A percentile compares a stretch with the other conserved stretches of the same genome.
These are phyloP conservation scores for Malthinus seriepunctatus DNA, from an alignment of 2,888 invertebrate genomes.

Conservation along the genomic window DNA sequence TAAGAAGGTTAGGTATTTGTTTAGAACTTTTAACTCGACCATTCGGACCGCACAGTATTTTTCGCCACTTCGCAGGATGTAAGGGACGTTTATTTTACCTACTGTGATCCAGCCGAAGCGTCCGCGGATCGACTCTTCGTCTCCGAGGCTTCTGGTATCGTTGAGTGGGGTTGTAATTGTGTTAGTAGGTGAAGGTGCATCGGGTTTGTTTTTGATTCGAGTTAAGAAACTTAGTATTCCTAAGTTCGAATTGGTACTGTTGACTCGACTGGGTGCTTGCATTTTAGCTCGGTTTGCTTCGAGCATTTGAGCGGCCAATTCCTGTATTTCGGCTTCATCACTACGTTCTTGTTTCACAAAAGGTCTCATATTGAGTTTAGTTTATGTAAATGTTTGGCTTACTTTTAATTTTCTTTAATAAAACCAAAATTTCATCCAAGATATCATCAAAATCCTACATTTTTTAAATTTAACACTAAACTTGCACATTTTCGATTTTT, in stretches of 20 bases:
- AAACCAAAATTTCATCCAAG: neutral
- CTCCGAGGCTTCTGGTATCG: conserved; percentile 47
- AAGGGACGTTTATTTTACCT: conserved; percentile 85
- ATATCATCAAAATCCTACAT: too few species aligned
- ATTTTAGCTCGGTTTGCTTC: conserved; percentile 76
- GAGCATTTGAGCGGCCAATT: conserved; percentile 84
- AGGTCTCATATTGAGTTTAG: conserved; percentile 9
- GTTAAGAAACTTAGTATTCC: conserved; percentile 36
- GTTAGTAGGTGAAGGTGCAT: conserved; percentile 41
- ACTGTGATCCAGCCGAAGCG: conserved; percentile 92
- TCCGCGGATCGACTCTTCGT: conserved; percentile 78
- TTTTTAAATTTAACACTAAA: neutral
- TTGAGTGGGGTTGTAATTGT: conserved; percentile 3
- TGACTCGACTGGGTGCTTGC: conserved; percentile 49
- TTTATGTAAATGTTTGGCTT: too few species aligned
- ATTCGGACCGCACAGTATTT: conserved; percentile 93
- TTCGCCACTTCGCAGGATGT: conserved; percentile 80
- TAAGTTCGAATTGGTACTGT: conserved; percentile 9
- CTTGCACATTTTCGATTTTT: neutral
- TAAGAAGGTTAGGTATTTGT: conserved; percentile 85
- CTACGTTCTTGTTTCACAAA: conserved; percentile 72
- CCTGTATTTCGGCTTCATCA: conserved; percentile 86
- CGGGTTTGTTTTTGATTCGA: conserved; percentile 36
- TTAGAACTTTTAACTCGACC: conserved; percentile 87
- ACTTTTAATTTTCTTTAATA: neutral